A percentile compares a stretch with the other conserved stretches of the same genome.
Conservation (phyloP, 2,113 vertebrate species). For the Oceanodroma tethys region DNA sequence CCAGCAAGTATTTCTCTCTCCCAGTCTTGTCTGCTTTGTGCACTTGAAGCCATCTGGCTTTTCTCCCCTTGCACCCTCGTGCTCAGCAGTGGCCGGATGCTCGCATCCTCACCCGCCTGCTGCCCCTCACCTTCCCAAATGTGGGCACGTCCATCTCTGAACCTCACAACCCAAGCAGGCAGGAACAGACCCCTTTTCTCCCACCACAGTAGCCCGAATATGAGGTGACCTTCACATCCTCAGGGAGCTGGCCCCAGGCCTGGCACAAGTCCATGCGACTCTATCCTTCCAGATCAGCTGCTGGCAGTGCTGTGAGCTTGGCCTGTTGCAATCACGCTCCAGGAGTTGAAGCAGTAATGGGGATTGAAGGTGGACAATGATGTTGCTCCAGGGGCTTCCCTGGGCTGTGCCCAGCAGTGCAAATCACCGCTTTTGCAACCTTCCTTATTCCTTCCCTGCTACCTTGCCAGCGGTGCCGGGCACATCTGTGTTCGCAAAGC, state of each 20-base stretch:
- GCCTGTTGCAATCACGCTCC: fast-evolving
- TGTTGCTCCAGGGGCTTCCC: background rate
- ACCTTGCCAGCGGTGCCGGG: fast-evolving
- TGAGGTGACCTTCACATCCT: background rate
- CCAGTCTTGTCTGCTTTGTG: background rate
- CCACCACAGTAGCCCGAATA: background rate
- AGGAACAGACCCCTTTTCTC: background rate
- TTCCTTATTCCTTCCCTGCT: background rate
- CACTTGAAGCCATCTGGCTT: background rate
- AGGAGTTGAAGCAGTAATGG: background rate
- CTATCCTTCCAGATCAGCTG: background rate
- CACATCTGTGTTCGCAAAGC: background rate
- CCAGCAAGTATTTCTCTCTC: background rate
- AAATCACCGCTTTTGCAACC: fast-evolving
- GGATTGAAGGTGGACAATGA: background rate
- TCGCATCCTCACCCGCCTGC: fast-evolving
- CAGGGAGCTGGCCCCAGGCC: fast-evolving
- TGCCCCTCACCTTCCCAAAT: background rate
- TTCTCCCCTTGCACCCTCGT: background rate
- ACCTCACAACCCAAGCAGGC: fast-evolving
- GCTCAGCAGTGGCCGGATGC: background rate
- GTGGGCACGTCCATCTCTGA: fast-evolving
- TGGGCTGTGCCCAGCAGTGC: background rate
- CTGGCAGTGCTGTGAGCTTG: fast-evolving
- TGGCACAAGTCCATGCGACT: background rate